Evolutionary conservation across 2,797 vertebrate genomes (phyloP).

Genomic region (Lithobates pipiens): DNA sequence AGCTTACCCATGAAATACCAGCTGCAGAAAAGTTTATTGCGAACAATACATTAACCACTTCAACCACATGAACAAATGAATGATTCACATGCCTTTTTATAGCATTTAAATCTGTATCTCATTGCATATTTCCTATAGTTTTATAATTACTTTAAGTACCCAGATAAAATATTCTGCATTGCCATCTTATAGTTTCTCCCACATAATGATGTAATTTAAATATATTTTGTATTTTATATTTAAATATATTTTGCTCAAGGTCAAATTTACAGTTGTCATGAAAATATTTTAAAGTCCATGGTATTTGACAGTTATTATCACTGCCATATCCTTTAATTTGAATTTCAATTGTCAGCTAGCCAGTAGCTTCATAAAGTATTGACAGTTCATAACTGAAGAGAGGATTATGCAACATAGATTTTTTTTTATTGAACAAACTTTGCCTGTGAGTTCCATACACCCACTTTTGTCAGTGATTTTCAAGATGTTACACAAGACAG

Average conservation of each 20-base stretch:
- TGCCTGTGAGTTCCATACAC: no score
- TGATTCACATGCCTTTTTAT: not conserved
- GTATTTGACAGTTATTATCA: not conserved
- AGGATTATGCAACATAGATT: no score
- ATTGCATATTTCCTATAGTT: not conserved
- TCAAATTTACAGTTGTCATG: not conserved
- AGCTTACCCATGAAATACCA: not conserved
- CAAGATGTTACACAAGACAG: no score
- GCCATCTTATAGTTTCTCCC: not conserved
- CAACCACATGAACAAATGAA: no score
- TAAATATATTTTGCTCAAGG: not conserved
- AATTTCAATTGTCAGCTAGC: not conserved
- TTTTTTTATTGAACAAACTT: no score
- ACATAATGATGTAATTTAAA: not conserved
- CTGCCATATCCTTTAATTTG: not conserved
- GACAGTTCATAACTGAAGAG: no score
- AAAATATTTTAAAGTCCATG: not conserved
- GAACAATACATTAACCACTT: slow-evolving; percentile 10
- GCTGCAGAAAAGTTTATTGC: not conserved
- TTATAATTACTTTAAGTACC: no score
- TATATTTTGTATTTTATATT: not conserved
- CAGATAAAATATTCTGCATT: not conserved
- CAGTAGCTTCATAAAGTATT: not conserved
- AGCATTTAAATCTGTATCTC: not conserved
- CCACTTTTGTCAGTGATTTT: no score